These are phyloP conservation scores for Lacanobia wlatinum DNA, from an alignment of 2,888 invertebrate species.

Conservation along the genomic window DNA sequence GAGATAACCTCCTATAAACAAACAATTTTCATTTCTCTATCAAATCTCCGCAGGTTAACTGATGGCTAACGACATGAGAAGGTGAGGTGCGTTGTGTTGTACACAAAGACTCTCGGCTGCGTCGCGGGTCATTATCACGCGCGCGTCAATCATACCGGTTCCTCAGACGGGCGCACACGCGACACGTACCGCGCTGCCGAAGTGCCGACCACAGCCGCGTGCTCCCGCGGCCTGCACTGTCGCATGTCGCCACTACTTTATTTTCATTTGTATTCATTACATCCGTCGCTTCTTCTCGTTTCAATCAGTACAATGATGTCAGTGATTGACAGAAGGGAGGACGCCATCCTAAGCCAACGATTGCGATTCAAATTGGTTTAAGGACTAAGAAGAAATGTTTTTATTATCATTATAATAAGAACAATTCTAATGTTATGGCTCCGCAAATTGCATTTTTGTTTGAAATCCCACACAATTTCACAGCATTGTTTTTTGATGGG, in stretches of 20 bases:
- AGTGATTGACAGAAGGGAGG: not conserved
- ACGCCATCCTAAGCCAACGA: not conserved
- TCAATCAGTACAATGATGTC: not conserved
- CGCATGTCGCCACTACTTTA: not conserved
- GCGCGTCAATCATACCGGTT: slow-evolving; percentile 15
- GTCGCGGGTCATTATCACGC: slow-evolving; percentile 20
- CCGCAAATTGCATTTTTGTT: not conserved
- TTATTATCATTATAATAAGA: no score
- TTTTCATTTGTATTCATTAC: not conserved
- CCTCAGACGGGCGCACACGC: not conserved
- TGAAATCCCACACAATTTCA: slow-evolving; percentile 1
- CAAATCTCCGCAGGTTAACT: not conserved
- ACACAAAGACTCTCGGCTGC: not conserved
- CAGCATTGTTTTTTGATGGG: slow-evolving; percentile 20
- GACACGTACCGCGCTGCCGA: no score
- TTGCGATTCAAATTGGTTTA: not conserved
- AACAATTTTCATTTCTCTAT: not conserved
- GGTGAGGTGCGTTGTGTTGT: not conserved
- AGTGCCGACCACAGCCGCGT: not conserved
- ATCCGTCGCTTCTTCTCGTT: not conserved
- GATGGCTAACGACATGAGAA: not conserved
- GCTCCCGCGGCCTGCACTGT: not conserved
- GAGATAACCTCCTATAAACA: not conserved
- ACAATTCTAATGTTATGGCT: not conserved
- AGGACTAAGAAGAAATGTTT: no score